Evolutionary conservation across 2,113 vertebrate species (phyloP), one percentile per base, ranked within the genome.

Genomic region (Arvicanthis niloticus): DNA sequence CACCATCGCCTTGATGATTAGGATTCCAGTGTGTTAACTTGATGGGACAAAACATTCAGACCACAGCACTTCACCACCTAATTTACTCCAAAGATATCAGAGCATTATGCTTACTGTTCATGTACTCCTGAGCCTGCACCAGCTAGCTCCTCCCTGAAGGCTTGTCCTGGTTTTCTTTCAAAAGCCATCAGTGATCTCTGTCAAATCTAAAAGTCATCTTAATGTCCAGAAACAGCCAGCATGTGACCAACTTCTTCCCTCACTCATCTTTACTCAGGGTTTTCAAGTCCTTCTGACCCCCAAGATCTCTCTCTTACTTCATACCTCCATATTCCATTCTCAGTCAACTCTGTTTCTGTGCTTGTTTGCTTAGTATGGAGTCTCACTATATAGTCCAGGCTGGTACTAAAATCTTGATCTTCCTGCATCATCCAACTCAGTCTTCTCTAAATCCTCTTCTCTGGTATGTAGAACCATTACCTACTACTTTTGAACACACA

Each of bases 361-460:
- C 16, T 68, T 51, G 45, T 11, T 42, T 42, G 75, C 12, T 48
- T 48, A 11, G 37, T 19, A 42, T 21, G 53, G 56, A 45, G 60
- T 65, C 60, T 85, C 26, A 34, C 24, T 65, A 19, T 9, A 65
- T 31, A 67, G 82, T 22, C 56, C 81, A 42, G n/a, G 56, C 56
- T 62, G 56, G 62, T 56, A 7, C 7, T 31, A 24, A 67, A 51
- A 37, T 48, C 73, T 37, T 62, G 56, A 48, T 6, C 21, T 45
- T 78, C 40, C 60, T 78, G 42, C 34, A 5, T 94, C 82, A 72
- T 51, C 8, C 42, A 82, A 67, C 15, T 53, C 24, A 62, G 45
- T 90, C 42, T 53, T 77, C 67, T 89, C 29, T 40, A n/a, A 89
- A 86, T 65, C 78, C 51, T 94, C 70, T 67, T 75, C 29, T 78